Conservation (phyloP, 2,113 vertebrate genomes). For the Dendrocopos noguchii region DNA sequence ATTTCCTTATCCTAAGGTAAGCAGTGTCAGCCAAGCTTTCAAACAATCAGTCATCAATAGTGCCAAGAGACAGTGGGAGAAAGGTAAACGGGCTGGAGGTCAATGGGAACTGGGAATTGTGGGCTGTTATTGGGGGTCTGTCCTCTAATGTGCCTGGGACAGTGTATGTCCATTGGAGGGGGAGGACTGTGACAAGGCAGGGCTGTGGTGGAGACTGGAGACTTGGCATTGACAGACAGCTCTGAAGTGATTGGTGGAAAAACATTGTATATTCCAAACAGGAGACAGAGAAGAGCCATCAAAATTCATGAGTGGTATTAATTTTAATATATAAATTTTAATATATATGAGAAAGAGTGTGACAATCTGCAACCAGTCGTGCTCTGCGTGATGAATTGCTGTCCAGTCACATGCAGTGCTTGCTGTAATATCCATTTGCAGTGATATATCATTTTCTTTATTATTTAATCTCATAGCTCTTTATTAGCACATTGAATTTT, state of each 20-base stretch:
- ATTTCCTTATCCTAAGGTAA: too few relatives aligned
- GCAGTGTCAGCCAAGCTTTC: too few relatives aligned
- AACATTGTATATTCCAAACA: neutral
- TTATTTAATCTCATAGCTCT: constrained; percentile 33
- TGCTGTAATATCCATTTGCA: neutral
- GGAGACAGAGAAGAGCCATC: neutral
- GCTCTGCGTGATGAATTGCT: neutral
- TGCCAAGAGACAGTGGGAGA: neutral
- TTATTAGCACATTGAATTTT: constrained; percentile 33
- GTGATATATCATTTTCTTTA: constrained; percentile 22
- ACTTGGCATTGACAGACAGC: rapidly evolving
- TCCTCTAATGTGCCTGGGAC: rapidly evolving
- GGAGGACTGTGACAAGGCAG: neutral
- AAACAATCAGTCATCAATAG: too few relatives aligned
- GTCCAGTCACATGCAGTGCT: neutral
- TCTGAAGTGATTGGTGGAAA: neutral
- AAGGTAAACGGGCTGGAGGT: too few relatives aligned
- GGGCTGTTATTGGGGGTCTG: rapidly evolving
- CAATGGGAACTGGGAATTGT: neutral
- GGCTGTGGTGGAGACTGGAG: rapidly evolving
- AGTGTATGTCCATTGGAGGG: neutral
- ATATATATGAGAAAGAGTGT: constrained; percentile 6
- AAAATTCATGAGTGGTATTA: constrained; percentile 39
- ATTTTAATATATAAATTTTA: constrained; percentile 58
- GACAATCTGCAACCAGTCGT: neutral